Percentiles rank a stretch among this genome's conserved stretches.
These are phyloP conservation scores for Poeciliopsis prolifica DNA, from an alignment of 2,113 vertebrate genomes.

Conservation along the genomic window DNA sequence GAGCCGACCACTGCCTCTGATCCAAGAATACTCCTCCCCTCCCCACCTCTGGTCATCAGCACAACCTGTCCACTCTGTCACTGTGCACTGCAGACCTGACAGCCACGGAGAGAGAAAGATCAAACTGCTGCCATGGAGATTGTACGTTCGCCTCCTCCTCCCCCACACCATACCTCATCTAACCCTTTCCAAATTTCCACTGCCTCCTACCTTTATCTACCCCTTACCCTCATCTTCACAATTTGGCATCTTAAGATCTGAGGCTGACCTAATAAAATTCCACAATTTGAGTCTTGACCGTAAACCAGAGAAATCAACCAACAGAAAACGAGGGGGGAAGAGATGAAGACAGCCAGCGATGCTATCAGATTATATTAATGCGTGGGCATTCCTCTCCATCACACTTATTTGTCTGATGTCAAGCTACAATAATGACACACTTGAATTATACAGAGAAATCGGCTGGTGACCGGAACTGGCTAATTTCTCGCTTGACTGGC, in stretches of 20 bases:
- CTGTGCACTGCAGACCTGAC: slow-evolving; percentile 69
- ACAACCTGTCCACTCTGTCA: slow-evolving; percentile 76
- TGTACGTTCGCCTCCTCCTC: slow-evolving; percentile 75
- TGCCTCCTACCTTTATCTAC: slow-evolving; percentile 12
- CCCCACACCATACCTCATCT: slow-evolving; percentile 65
- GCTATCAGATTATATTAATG: slow-evolving; percentile 39
- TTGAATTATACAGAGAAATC: not conserved
- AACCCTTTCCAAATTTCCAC: slow-evolving; percentile 78
- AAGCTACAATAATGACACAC: slow-evolving; percentile 38
- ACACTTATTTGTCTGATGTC: slow-evolving; percentile 14
- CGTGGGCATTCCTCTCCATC: slow-evolving; percentile 29
- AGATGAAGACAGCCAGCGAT: slow-evolving; percentile 17
- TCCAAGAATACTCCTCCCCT: slow-evolving; percentile 32
- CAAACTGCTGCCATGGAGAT: slow-evolving; percentile 81
- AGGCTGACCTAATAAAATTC: slow-evolving; percentile 28
- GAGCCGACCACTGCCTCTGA: slow-evolving; percentile 45
- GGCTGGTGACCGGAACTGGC: not conserved
- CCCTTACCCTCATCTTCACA: slow-evolving; percentile 11
- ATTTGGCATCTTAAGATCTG: slow-evolving; percentile 42
- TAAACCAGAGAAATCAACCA: slow-evolving; percentile 2
- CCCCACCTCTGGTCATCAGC: slow-evolving; percentile 67
- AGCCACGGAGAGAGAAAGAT: slow-evolving; percentile 73
- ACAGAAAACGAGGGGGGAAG: not conserved
- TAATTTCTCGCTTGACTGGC: not conserved
- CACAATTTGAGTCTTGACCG: slow-evolving; percentile 6